Percentiles rank a stretch among this genome's conserved stretches.
Evolutionary conservation across 2,888 invertebrate genomes (phyloP).

Genomic region (Pediacus dermestoides): DNA sequence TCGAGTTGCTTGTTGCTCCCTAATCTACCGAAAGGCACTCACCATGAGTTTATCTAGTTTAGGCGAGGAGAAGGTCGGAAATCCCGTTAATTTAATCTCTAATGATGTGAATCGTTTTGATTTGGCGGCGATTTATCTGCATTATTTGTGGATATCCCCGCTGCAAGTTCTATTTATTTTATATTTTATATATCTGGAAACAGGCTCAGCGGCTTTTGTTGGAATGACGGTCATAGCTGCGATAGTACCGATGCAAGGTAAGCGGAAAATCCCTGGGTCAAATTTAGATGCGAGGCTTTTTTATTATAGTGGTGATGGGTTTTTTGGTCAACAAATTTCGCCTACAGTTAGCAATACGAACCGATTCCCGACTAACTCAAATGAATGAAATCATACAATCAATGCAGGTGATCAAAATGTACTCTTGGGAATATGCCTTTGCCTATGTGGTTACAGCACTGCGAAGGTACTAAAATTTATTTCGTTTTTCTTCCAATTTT

Average conservation of each 20-base stretch:
- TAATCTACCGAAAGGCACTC: constrained; percentile 73
- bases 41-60: constrained; percentile 69
- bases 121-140: constrained; percentile 62
- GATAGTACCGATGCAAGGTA: constrained; percentile 62
- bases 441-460: constrained; percentile 57
- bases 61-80: constrained; percentile 62
- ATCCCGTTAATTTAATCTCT: constrained; percentile 66
- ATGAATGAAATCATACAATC: constrained; percentile 88
- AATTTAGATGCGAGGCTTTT: not conserved
- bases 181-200: constrained; percentile 53
- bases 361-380: constrained; percentile 78
- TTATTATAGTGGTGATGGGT: constrained; percentile 41
- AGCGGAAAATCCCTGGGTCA: constrained; percentile 7
- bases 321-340: constrained; percentile 52
- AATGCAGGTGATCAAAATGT: constrained; percentile 92
- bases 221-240: constrained; percentile 55
- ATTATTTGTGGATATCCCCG: constrained; percentile 72
- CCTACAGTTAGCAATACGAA: constrained; percentile 65
- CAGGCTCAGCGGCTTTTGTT: constrained; percentile 50
- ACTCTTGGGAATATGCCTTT: constrained; percentile 88
- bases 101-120: constrained; percentile 76
- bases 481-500: not conserved
- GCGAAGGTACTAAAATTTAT: constrained; percentile 52
- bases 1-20: constrained; percentile 66
- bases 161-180: constrained; percentile 60